These are phyloP conservation scores for Phataginus tetradactyla DNA, from an alignment of 2,797 vertebrate species.

Conservation along the genomic window DNA sequence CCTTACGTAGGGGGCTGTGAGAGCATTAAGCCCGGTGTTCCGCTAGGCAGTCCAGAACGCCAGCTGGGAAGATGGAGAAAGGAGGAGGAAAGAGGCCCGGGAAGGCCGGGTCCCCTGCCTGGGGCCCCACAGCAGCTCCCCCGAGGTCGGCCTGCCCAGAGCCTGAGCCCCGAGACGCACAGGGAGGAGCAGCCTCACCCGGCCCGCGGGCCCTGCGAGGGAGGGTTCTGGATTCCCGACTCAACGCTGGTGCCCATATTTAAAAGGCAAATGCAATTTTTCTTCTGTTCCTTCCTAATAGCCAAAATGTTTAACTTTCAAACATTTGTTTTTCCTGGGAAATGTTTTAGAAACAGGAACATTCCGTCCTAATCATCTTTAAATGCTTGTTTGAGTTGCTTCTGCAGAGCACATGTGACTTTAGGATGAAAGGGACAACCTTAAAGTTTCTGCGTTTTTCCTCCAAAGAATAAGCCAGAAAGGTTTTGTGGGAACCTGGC, in stretches of 20 bases:
- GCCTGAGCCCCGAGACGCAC: background rate
- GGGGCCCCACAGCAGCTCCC: background rate
- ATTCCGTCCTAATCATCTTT: background rate
- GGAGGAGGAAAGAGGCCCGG: accelerated
- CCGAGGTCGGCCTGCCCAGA: background rate
- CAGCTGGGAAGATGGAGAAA: background rate
- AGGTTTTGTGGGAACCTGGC: background rate
- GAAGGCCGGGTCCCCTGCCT: background rate
- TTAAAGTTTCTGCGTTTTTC: accelerated
- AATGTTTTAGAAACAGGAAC: constrained; percentile 73
- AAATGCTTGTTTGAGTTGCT: background rate
- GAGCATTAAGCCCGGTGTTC: too few species aligned
- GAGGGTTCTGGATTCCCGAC: background rate
- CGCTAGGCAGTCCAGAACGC: accelerated
- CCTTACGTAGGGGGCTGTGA: accelerated
- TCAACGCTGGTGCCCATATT: constrained; percentile 23
- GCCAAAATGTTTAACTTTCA: constrained; percentile 76
- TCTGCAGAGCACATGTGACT: background rate
- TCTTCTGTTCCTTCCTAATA: constrained; percentile 74
- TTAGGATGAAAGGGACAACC: background rate
- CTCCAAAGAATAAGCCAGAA: background rate
- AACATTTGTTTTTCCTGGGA: constrained; percentile 73
- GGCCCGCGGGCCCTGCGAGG: accelerated
- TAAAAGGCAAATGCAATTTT: constrained; percentile 59
- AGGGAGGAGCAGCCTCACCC: background rate